Conservation (phyloP, 2,113 vertebrate species). For the Anguilla japonica region DNA sequence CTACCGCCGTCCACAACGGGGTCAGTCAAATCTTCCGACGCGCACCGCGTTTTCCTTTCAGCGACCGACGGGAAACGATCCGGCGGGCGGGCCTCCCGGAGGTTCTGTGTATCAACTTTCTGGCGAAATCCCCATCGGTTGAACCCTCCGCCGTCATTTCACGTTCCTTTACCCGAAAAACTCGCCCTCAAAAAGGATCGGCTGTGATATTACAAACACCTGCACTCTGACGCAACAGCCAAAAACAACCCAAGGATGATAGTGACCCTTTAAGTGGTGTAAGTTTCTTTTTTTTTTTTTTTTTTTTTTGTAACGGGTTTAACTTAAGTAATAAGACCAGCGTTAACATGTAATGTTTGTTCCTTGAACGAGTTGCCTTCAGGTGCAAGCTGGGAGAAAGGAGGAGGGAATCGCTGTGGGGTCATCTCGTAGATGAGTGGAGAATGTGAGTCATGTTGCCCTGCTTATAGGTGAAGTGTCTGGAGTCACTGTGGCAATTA, state of each 20-base stretch:
- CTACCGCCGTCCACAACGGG: too few relatives aligned
- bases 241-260: background rate
- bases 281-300: background rate
- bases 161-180: background rate
- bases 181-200: background rate
- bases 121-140: background rate
- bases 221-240: constrained; percentile 1
- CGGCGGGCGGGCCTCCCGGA: too few relatives aligned
- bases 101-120: background rate
- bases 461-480: background rate
- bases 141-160: background rate
- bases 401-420: background rate
- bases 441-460: background rate
- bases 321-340: background rate
- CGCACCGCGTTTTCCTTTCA: too few relatives aligned
- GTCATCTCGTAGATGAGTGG: background rate
- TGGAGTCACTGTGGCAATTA: background rate
- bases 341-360: too few relatives aligned
- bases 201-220: constrained; percentile 10
- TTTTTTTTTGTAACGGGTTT: background rate
- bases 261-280: background rate
- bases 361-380: background rate
- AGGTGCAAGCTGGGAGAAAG: background rate
- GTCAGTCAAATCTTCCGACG: background rate
- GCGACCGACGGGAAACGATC: background rate